phyloP scores from a whole-genome alignment of 2,888 invertebrate genomes.

The Erynnis tages region DNA sequence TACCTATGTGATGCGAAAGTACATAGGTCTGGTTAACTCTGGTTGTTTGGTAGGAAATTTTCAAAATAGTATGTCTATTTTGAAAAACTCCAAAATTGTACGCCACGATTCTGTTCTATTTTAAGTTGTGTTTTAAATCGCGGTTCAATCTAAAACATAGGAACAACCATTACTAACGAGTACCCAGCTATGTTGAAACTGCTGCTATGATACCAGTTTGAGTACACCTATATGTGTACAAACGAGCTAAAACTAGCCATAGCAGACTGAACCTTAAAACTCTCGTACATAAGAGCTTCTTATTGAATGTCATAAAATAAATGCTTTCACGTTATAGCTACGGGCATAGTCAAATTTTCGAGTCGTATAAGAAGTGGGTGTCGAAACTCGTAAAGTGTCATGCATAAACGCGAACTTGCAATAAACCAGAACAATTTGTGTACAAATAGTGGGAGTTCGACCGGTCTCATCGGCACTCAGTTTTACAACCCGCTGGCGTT shows the following conservation, averaged over 20 bases:
- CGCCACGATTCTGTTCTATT: no score
- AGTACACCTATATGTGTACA: no score
- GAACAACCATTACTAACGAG: conserved; percentile 1
- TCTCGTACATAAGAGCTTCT: conserved; percentile 14
- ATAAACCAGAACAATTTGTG: conserved; percentile 50
- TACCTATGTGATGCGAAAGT: no score
- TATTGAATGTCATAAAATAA: conserved; percentile 55
- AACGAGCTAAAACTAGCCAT: neutral
- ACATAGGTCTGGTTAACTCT: no score
- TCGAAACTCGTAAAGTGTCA: conserved; percentile 53
- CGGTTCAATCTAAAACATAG: neutral
- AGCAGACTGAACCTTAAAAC: conserved; percentile 10
- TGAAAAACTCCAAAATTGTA: no score
- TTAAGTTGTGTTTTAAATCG: no score
- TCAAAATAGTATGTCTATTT: no score
- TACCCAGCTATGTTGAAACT: conserved; percentile 1
- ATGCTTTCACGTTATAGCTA: conserved; percentile 53
- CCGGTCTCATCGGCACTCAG: conserved; percentile 43
- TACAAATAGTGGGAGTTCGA: conserved; percentile 34
- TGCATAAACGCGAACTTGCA: conserved; percentile 49
- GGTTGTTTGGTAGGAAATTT: no score
- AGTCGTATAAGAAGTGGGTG: conserved; percentile 52
- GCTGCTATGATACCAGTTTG: conserved; percentile 8
- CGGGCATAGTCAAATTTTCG: conserved; percentile 59
- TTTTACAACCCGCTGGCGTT: conserved; percentile 64